Base-by-base conservation (phyloP, 2,113 vertebrate species). In the Passer domesticus region DNA sequence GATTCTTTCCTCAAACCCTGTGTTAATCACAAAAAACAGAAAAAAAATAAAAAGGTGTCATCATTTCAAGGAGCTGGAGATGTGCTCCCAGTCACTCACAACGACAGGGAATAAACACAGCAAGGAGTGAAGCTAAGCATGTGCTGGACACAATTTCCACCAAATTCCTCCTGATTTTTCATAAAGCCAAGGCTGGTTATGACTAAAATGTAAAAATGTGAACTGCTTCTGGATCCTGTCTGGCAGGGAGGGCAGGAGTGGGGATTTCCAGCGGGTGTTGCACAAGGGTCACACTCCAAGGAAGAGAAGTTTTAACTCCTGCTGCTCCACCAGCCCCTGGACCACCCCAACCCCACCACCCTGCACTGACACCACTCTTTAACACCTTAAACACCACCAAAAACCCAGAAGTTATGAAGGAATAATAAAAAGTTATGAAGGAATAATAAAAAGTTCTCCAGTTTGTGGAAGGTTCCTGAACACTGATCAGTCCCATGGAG, bases 221-320 rank as follows among this genome's bases (percentile, higher is more conserved):
- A 2, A n/a, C n/a, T 2, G 43, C 43, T 84, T 92, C 55, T 93
- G 88, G 77, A 13, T 86, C 41, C 56, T 25, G 28, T 37, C 7
- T 2, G 46, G 59, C n/a, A 47, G 28, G 24, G 30, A 63, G 62
- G 49, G 55, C 30, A 30, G 67, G 47, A 66, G 27, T 1, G 64
- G 89, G 96, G 95, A 93, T 95, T 96, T 87, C 94, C 91, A 62
- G 43, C 0, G 53, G 66, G 72, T 70, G 83, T 67, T 96, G 91
- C 94, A 95, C 70, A 93, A 96, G 82, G 3, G n/a, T 46, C 33
- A 13, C 0, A 0, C 21, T 63, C 43, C 2, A 1, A 21, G 64
- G 23, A 59, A 52, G 6, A 35, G 35, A 50, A 30, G 2, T 80
- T 80, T 88, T 33, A 76, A 89, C 63, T 47, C 76, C 87, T 58